These are phyloP conservation scores for Laupala kohalensis DNA, from an alignment of 1,140 invertebrate species.

Conservation along the genomic window DNA sequence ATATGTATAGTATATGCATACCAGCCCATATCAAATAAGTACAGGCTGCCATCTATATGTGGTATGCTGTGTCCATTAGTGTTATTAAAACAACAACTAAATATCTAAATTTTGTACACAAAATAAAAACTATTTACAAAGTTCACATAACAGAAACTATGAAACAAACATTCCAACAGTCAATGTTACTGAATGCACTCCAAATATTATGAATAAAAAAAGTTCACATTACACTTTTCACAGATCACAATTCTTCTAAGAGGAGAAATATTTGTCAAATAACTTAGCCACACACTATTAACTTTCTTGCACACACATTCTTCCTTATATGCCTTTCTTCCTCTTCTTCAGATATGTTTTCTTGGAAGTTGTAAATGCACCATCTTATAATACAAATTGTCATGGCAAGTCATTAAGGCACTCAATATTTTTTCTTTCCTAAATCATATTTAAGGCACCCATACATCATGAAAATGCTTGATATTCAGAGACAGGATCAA, in stretches of 20 bases:
- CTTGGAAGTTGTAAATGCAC: too few relatives aligned
- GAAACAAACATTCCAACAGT: background rate
- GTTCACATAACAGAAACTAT: background rate
- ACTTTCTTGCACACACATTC: background rate
- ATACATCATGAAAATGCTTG: too few relatives aligned
- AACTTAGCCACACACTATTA: background rate
- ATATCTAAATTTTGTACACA: background rate
- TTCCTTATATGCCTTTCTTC: too few relatives aligned
- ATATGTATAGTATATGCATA: background rate
- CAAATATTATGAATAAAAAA: background rate
- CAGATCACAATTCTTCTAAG: background rate
- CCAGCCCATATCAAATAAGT: background rate
- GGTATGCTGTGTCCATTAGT: background rate
- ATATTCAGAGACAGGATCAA: too few relatives aligned
- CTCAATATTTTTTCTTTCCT: background rate
- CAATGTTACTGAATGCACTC: background rate
- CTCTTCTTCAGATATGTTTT: too few relatives aligned
- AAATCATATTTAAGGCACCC: background rate
- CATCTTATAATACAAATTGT: too few relatives aligned
- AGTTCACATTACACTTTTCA: background rate
- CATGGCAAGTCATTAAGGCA: background rate
- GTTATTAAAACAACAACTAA: background rate
- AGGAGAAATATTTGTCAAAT: background rate
- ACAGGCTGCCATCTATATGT: background rate
- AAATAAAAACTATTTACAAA: background rate